Percentiles rank a stretch among this genome's conserved stretches.
These are phyloP conservation scores for Hypanus sabinus DNA, from an alignment of 2,113 vertebrate species.

Conservation along the genomic window DNA sequence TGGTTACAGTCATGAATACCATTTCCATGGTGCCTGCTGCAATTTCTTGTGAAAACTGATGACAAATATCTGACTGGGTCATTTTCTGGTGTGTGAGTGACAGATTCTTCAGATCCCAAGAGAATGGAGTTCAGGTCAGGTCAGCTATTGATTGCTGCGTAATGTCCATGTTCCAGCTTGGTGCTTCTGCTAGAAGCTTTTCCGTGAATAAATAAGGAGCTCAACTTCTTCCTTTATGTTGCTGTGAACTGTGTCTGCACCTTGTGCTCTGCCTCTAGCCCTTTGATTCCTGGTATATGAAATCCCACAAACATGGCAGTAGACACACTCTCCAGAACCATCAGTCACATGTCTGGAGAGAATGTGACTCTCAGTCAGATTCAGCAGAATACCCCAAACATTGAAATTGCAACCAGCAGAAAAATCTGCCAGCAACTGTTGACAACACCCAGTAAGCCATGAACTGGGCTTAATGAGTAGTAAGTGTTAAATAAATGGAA, in stretches of 20 bases:
- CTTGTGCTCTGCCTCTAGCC: not conserved
- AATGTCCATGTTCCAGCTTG: not conserved
- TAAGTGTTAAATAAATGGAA: not conserved
- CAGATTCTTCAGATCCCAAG: not conserved
- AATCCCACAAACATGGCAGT: not conserved
- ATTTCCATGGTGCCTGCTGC: not conserved
- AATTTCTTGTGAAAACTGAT: not conserved
- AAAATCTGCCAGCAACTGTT: not conserved
- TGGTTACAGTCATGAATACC: not conserved
- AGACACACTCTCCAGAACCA: not conserved
- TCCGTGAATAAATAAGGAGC: not conserved
- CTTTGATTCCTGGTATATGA: not conserved
- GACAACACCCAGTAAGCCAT: not conserved
- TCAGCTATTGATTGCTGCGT: not conserved
- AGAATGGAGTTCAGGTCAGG: not conserved
- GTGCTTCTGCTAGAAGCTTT: not conserved
- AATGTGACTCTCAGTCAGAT: not conserved
- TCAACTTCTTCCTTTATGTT: not conserved
- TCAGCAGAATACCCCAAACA: not conserved
- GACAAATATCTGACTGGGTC: not conserved
- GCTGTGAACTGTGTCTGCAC: not conserved
- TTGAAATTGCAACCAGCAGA: not conserved
- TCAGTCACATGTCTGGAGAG: not conserved
- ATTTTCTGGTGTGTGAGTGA: not conserved
- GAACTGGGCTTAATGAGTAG: not conserved